phyloP scores from a whole-genome alignment of 2,797 vertebrate species.

The Anabacerthia variegaticeps region DNA sequence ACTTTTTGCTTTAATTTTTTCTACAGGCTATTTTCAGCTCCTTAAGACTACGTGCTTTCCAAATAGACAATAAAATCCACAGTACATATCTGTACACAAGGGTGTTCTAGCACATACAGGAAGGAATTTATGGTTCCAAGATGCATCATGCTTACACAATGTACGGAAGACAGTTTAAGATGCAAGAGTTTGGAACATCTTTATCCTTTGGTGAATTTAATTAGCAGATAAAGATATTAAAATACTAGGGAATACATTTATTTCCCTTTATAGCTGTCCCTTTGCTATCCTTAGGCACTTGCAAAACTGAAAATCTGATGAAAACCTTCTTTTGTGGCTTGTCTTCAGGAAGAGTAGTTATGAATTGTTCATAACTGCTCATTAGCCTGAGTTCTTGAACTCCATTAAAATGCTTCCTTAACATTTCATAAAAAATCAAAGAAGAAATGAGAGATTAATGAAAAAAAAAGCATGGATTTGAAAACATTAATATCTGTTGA shows the following conservation, averaged over 20 bases:
- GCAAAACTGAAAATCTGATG: neutral
- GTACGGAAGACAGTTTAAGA: neutral
- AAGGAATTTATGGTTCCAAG: neutral
- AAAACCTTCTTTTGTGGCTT: neutral
- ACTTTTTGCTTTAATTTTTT: neutral
- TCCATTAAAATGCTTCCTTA: neutral
- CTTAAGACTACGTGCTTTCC: neutral
- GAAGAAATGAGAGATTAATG: neutral
- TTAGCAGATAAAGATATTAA: neutral
- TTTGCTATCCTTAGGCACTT: neutral
- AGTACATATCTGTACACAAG: too few relatives aligned
- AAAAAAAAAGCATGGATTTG: neutral
- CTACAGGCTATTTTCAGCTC: neutral
- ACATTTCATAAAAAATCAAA: neutral
- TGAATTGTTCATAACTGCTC: conserved; percentile 3
- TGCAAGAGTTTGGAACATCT: neutral
- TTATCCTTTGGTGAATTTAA: neutral
- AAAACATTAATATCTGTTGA: neutral
- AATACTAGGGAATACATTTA: neutral
- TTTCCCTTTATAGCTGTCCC: neutral
- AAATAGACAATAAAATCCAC: neutral
- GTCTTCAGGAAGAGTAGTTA: neutral
- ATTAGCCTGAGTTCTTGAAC: neutral
- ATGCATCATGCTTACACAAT: neutral
- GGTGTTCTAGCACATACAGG: neutral